Percentiles rank a stretch among this genome's conserved stretches.
phyloP scores from a whole-genome alignment of 2,888 invertebrate genomes.

The Aethes cnicana region DNA sequence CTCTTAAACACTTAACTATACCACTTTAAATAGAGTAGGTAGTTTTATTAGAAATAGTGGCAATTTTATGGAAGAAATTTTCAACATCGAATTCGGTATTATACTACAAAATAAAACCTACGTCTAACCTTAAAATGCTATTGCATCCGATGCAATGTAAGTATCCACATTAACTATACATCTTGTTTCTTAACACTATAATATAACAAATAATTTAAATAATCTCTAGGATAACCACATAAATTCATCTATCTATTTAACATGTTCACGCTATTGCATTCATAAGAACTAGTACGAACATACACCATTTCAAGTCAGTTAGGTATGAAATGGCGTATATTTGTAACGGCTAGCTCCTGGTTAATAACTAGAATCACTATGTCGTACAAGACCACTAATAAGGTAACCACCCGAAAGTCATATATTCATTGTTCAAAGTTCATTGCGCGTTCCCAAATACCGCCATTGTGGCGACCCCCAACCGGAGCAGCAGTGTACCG shows the following conservation, averaged over 20 bases:
- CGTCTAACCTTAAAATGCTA: conserved; percentile 45
- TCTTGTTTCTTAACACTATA: conserved; percentile 47
- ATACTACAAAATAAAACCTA: conserved; percentile 52
- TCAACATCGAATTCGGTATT: conserved; percentile 70
- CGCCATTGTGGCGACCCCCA: neutral
- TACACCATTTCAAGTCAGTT: conserved; percentile 3
- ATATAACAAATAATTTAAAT: conserved; percentile 54
- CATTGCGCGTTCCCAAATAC: conserved; percentile 33
- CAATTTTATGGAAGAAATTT: conserved; percentile 75
- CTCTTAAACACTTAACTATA: conserved; percentile 47
- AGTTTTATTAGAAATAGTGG: conserved; percentile 67
- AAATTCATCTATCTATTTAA: conserved; percentile 69
- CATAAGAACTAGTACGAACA: conserved; percentile 38
- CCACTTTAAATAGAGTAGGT: conserved; percentile 49
- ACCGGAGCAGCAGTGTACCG: conserved; percentile 25
- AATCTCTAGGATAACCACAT: conserved; percentile 71
- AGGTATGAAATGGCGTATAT: neutral
- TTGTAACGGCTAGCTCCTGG: neutral
- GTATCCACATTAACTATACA: conserved; percentile 44
- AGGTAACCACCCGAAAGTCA: conserved; percentile 14
- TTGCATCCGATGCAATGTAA: conserved; percentile 71
- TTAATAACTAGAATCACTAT: conserved; percentile 23
- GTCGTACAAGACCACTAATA: conserved; percentile 18
- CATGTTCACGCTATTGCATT: conserved; percentile 57
- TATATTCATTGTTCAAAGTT: conserved; percentile 28